These are phyloP conservation scores for Vicugna pacos DNA, from an alignment of 2,113 vertebrate species.

Conservation along the genomic window DNA sequence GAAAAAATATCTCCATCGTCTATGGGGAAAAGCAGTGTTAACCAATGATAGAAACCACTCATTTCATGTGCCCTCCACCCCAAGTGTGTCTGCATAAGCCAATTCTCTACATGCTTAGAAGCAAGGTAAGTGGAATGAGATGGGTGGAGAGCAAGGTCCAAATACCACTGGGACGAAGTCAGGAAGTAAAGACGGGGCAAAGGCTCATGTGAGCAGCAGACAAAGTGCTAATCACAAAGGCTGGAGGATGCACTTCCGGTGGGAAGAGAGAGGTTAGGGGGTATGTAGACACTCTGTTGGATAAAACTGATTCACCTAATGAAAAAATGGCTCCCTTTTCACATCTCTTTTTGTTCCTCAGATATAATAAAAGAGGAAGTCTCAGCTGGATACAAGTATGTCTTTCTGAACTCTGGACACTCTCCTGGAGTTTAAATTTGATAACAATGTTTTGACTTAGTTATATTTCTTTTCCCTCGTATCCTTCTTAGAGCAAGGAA, in stretches of 20 bases:
- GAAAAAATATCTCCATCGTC: neutral
- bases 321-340: neutral
- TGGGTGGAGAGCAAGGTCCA: neutral
- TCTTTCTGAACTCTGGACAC: neutral
- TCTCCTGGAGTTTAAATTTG: constrained; percentile 10
- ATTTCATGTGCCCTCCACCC: neutral
- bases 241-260: neutral
- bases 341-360: neutral
- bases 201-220: neutral
- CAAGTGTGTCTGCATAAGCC: neutral
- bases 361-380: neutral
- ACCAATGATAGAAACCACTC: neutral
- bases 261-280: neutral
- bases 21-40: neutral
- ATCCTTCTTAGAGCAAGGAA: neutral
- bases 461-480: neutral
- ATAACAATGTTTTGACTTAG: neutral
- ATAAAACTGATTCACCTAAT: neutral
- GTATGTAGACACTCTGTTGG: rapidly evolving
- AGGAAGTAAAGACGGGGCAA: neutral
- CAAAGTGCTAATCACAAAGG: neutral
- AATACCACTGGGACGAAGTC: rapidly evolving
- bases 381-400: neutral
- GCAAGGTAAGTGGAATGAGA: neutral
- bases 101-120: neutral